A percentile compares a stretch with the other conserved stretches of the same genome.
These are phyloP conservation scores for Narcine bancroftii DNA, from an alignment of 2,113 vertebrate species.

Conservation along the genomic window DNA sequence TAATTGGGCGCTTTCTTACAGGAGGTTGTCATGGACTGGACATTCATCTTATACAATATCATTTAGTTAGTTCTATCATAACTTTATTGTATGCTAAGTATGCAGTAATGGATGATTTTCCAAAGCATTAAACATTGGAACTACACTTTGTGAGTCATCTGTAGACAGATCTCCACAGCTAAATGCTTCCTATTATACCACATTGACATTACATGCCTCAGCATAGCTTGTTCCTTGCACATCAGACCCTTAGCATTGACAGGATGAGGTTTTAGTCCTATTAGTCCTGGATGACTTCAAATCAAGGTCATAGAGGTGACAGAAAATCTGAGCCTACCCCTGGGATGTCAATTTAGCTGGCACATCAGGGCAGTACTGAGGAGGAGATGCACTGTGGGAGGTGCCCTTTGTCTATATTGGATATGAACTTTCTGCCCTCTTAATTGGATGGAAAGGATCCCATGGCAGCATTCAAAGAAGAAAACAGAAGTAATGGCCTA, in stretches of 20 bases:
- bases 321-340: constrained; percentile 3
- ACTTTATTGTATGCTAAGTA: too few relatives aligned
- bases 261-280: background rate
- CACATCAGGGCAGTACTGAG: background rate
- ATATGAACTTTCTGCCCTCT: background rate
- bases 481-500: background rate
- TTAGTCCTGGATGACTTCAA: constrained; percentile 3
- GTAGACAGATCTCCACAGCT: background rate
- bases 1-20: too few relatives aligned
- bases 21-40: too few relatives aligned
- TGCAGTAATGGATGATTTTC: background rate
- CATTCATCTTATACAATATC: too few relatives aligned
- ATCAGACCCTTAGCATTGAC: background rate
- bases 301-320: background rate
- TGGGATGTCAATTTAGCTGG: background rate
- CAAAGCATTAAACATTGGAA: background rate
- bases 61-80: too few relatives aligned
- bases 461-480: background rate
- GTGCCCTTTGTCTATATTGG: background rate
- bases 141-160: background rate
- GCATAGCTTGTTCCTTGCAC: background rate
- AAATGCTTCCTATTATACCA: background rate
- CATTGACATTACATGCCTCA: background rate
- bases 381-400: background rate
- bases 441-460: background rate